Conservation (phyloP, 1,140 invertebrate species). For the Heliconius nattereri region DNA sequence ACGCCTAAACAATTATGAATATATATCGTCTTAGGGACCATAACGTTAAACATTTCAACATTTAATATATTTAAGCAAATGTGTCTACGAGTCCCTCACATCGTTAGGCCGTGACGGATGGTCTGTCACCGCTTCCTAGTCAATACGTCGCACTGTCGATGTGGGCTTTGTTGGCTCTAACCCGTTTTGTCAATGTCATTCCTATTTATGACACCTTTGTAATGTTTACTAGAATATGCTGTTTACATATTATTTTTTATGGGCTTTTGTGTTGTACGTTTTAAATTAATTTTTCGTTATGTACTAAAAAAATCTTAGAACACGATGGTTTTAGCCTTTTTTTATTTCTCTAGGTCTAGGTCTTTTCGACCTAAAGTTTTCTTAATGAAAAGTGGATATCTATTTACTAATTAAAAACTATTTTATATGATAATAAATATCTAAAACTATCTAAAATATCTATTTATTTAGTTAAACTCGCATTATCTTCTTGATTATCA, state of each 20-base stretch:
- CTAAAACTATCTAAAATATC: no score
- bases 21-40: background rate
- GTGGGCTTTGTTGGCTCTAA: slow-evolving; percentile 23
- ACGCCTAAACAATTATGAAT: background rate
- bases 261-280: no score
- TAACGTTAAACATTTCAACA: background rate
- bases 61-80: slow-evolving; percentile 12
- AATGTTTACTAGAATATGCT: slow-evolving; percentile 13
- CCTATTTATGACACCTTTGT: slow-evolving; percentile 18
- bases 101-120: slow-evolving; percentile 17
- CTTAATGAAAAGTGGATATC: no score
- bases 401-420: no score
- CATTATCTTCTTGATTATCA: no score
- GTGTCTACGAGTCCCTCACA: slow-evolving; percentile 7
- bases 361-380: no score
- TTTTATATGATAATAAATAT: no score
- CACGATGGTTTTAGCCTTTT: no score
- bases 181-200: slow-evolving; percentile 19
- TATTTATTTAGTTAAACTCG: no score
- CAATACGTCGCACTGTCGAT: slow-evolving; percentile 17
- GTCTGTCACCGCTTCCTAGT: slow-evolving; percentile 23
- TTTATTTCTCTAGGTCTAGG: no score
- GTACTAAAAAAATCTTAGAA: no score
- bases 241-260: background rate
- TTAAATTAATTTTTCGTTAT: no score